Base-by-base conservation (phyloP, 1,140 invertebrate genomes). In the Coboldia fuscipes region DNA sequence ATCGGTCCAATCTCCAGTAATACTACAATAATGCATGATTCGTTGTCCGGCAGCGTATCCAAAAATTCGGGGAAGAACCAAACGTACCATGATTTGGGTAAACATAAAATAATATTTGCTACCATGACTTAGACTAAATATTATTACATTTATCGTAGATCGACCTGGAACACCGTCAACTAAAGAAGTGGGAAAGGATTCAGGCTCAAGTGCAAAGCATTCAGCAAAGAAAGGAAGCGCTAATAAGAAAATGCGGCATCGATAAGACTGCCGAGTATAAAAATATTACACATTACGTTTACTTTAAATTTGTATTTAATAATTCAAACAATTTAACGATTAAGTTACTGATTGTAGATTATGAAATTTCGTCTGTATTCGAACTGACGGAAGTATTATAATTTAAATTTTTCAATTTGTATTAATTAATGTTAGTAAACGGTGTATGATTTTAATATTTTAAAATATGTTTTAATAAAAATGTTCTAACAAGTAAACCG, bases 1-100 rank as follows among this genome's bases (percentile, higher is more conserved):
- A 66, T 77, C 45, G 67, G 45, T 22, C 37, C 41, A 51, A 35
- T 35, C 56, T 21, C 58, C 57, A 62, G 66, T 44, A 75, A 75
- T 48, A 71, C 75, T 38, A 72, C 71, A 17, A 69, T 71, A 19
- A 64, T 67, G 31, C 65, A 70, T 46, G 64, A 65, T 35, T 64
- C 62, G 27, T 62, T 62, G 40, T 40, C 65, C 68, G 3, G 67
- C 66, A 26, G 58, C 67, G 23, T 61, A 58, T 35, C n/a, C n/a
- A 71, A 63, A 47, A 58, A 54, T 28, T 61, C 71, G 24, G 66
- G 68, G 17, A 75, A 74, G 50, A 68, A 69, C 47, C 63, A 69
- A 41, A 70, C 66, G 33, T 30, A 13, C 4, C 5, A 12, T 7
- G 12, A 12, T 10, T 27, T 27, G 12, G 24, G 14, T 4, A 14